Percentiles rank a stretch among this genome's conserved stretches.
Conservation (phyloP, 2,113 vertebrate genomes). For the Pyxicephalus adspersus region DNA sequence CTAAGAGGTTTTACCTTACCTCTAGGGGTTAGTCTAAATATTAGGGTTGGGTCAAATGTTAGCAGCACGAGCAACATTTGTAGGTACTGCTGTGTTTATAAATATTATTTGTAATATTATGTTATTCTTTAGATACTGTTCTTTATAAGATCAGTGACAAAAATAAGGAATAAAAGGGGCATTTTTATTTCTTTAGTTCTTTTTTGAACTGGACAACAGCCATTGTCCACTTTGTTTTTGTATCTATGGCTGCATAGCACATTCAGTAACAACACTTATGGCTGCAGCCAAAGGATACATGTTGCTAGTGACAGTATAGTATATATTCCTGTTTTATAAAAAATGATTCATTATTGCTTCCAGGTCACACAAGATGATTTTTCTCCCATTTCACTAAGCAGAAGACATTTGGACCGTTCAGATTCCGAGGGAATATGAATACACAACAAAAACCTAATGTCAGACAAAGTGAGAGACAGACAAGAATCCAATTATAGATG, state of each 20-base stretch:
- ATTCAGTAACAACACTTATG: not conserved
- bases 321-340: not conserved
- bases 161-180: no score
- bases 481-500: constrained; percentile 50
- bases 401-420: not conserved
- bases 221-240: not conserved
- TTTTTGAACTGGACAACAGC: no score
- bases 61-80: no score
- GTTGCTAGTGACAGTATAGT: not conserved
- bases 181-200: no score
- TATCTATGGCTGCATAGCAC: not conserved
- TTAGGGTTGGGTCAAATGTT: no score
- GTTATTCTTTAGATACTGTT: no score
- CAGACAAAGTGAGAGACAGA: constrained; percentile 19
- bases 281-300: not conserved
- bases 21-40: no score
- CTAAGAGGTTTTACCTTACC: no score
- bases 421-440: constrained; percentile 28
- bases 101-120: no score
- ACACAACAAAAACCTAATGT: constrained; percentile 35
- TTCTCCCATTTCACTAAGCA: not conserved
- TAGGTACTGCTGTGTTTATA: no score
- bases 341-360: not conserved
- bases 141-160: no score
- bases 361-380: not conserved